Base-by-base conservation (phyloP, 1,140 invertebrate genomes). In the Pseudobourletiella spinata region DNA sequence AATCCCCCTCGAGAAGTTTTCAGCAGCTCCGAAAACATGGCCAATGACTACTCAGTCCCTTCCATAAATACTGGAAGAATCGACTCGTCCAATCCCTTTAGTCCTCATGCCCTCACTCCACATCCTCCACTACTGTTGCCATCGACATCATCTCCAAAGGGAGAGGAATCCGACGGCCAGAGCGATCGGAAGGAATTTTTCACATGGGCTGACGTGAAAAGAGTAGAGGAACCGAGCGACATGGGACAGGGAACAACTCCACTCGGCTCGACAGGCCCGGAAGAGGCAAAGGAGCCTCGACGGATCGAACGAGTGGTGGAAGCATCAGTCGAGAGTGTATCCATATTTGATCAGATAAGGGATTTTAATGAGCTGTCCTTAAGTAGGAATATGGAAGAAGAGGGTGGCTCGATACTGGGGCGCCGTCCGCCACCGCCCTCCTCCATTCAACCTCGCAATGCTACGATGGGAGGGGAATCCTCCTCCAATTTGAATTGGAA, bases 281-380 rank as follows among this genome's bases (percentile, higher is more conserved):
- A 39, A 39, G 8, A 8, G 8, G 32, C 32, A 39, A 39, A 39
- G n/a, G 8, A 8, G 8, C 32, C 32, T 11, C n/a, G 8, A 39
- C 8, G 8, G n/a, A n/a, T 39, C 8, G 8, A 8, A 11, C 32
- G 8, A 39, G 32, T 39, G 8, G 32, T n/a, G 8, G n/a, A 8
- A 11, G n/a, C 32, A 11, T 51, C 14, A 51, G n/a, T 51, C 3
- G 48, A 26, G 32, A n/a, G n/a, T 8, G 28, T 26, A 26, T 51
- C 48, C 48, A 51, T 51, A 25, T 51, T 51, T 51, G 48, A 51
- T 22, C 48, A 51, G n/a, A 51, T 51, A 6, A 22, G 48, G 24
- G 48, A 51, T 22, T 51, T 51, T 26, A 51, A 51, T 51, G 14
- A 51, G 24, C 22, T 51, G 48, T 25, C 48, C 6, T 26, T 51